Evolutionary conservation across 1,140 invertebrate species (phyloP), one percentile per base, ranked within the genome.

Genomic region (Danaus melanippus): DNA sequence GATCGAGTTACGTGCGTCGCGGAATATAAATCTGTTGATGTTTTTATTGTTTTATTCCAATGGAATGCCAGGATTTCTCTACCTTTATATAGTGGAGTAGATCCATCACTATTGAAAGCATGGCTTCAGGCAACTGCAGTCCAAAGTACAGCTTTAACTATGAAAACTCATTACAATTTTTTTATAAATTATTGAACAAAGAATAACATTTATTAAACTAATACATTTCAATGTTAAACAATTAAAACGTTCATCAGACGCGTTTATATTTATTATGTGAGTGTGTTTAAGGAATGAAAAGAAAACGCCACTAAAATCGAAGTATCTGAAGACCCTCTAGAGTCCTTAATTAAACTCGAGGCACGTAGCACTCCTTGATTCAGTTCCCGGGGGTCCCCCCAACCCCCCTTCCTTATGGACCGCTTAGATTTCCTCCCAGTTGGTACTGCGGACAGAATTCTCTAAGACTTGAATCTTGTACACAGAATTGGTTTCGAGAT

Each of bases 331-430:
- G 71, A 72, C 69, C 70, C 70, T 75, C 73, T 52, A 51, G 70
- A 67, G 76, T 81, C 74, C 75, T 86, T 86, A 86, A 86, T 86
- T 84, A 86, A 86, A 86, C 78, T 74, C 83, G 58, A 59, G 66
- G 79, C 83, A 86, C 83, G 83, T 86, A 86, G 65, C 69, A 69
- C 79, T 86, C 80, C 83, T 84, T 86, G 83, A 86, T 86, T 86
- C 83, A 81, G 73, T 74, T 72, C 75, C 74, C 74, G 69, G 67
- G 70, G 67, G 72, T 43, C 56, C 70, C 71, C 60, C 57, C 51
- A 64, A 49, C 61, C 76, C 67, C 51, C 64, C 58, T 75, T 78
- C 74, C 80, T 81, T 86, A 84, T 79, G 80, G 79, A 78, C 74
- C 80, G 83, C 80, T 81, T 86, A 83, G 80, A 86, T 84, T 84